Conservation (phyloP, 1,140 invertebrate species). For the Brachionus angularis region DNA sequence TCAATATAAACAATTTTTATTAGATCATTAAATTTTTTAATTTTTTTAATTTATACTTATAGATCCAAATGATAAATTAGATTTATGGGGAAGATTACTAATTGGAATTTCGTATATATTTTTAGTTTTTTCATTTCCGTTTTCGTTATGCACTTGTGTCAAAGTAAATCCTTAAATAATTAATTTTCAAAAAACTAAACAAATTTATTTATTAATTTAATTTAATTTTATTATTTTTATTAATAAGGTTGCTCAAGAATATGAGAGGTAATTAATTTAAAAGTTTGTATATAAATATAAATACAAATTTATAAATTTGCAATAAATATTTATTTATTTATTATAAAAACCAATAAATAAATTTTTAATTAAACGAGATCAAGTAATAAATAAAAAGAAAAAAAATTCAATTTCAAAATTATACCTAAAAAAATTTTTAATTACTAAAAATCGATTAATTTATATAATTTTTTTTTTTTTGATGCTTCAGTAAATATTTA, state of each 20-base stretch:
- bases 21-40: not conserved
- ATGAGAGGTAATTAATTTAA: conserved; percentile 48
- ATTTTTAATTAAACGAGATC: too few relatives aligned
- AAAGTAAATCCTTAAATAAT: not conserved
- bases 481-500: too few relatives aligned
- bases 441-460: too few relatives aligned
- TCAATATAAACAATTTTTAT: too few relatives aligned
- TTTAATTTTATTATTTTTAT: not conserved
- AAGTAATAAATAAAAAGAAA: too few relatives aligned
- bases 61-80: conserved; percentile 33
- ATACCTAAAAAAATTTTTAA: too few relatives aligned
- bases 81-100: conserved; percentile 24
- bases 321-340: not conserved
- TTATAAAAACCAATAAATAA: conserved; percentile 19
- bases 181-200: not conserved
- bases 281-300: not conserved
- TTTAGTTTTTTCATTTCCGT: conserved; percentile 31
- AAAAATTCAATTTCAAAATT: too few relatives aligned
- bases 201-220: too few relatives aligned
- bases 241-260: conserved; percentile 53
- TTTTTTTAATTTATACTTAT: not conserved
- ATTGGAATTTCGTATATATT: conserved; percentile 20
- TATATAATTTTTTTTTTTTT: conserved; percentile 48
- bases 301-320: not conserved
- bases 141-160: conserved; percentile 34